Evolutionary conservation across 2,797 vertebrate genomes (phyloP).

Genomic region (Myotis daubentonii): DNA sequence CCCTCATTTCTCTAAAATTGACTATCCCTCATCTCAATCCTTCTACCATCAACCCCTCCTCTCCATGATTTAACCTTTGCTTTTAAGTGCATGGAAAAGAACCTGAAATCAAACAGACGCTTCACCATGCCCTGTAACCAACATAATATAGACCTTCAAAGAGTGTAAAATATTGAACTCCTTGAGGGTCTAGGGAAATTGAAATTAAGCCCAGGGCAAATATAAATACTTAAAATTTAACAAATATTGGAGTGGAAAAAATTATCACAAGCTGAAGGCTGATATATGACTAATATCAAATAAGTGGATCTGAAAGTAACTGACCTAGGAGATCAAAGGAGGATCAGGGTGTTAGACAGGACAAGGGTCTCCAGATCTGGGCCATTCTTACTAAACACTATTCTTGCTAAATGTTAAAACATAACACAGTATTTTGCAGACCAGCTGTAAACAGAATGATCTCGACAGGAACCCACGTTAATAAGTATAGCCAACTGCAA

Average conservation of each 20-base stretch:
- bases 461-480: not conserved
- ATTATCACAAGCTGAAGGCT: not conserved
- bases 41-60: not conserved
- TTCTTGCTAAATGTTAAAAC: not conserved
- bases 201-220: not conserved
- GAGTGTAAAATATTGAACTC: not conserved
- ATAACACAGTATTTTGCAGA: not conserved
- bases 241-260: not conserved
- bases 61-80: not conserved
- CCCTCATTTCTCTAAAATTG: not conserved
- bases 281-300: not conserved
- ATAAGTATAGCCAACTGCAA: not conserved
- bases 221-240: slow-evolving; percentile 28
- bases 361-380: not conserved
- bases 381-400: not conserved
- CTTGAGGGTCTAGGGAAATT: not conserved
- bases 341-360: not conserved
- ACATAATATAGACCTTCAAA: not conserved
- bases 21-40: not conserved
- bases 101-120: slow-evolving; percentile 1
- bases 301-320: not conserved
- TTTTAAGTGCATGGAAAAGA: slow-evolving; percentile 36
- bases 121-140: not conserved
- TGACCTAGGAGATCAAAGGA: not conserved
- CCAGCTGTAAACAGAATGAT: not conserved